A percentile compares a stretch with the other conserved stretches of the same genome.
Conservation (phyloP, 2,113 vertebrate genomes). For the Nothocercus julius region DNA sequence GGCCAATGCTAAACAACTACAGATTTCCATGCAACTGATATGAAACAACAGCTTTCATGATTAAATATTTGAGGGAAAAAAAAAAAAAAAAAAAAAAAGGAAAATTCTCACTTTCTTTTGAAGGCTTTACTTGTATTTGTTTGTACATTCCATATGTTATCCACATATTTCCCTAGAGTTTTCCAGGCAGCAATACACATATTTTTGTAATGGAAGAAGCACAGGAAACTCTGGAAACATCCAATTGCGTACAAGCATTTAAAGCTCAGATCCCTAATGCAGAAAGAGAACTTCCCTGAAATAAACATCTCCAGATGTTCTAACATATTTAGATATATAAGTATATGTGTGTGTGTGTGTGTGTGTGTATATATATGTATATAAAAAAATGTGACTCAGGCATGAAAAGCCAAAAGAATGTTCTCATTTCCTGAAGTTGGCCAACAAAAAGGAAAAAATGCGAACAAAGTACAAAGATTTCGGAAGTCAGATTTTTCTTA, state of each 20-base stretch:
- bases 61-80: background rate
- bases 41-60: background rate
- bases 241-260: conserved; percentile 15
- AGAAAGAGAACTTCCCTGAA: conserved; percentile 33
- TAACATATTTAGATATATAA: conserved; percentile 1
- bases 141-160: conserved; percentile 6
- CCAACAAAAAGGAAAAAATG: conserved; percentile 57
- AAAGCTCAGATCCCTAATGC: background rate
- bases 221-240: conserved; percentile 49
- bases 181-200: background rate
- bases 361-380: background rate
- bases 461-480: conserved; percentile 49
- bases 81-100: background rate
- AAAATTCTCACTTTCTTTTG: background rate
- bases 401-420: conserved; percentile 62
- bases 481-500: conserved; percentile 32
- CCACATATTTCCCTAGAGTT: background rate
- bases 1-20: background rate
- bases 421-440: conserved; percentile 66
- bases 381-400: conserved; percentile 43
- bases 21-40: background rate
- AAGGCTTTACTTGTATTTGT: background rate
- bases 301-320: conserved; percentile 64
- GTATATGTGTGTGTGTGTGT: too few species aligned
- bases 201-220: conserved; percentile 20